A percentile compares a stretch with the other conserved stretches of the same genome.
Conservation (phyloP, 1,140 invertebrate species). For the Dreissena rostriformis region DNA sequence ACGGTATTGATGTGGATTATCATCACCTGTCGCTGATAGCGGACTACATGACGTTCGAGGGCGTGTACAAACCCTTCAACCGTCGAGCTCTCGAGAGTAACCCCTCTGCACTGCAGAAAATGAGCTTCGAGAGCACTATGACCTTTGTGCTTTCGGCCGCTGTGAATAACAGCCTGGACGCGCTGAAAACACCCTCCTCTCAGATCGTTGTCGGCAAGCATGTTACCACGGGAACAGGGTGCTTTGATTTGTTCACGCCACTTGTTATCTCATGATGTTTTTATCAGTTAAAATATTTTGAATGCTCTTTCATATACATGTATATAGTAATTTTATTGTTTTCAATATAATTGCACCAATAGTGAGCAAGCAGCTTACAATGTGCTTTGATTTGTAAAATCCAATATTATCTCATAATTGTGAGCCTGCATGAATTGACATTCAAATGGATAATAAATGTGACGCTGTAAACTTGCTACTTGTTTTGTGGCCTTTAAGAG, state of each 20-base stretch:
- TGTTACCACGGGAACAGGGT: slow-evolving; percentile 92
- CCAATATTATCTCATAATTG: too few species aligned
- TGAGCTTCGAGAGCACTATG: slow-evolving; percentile 97
- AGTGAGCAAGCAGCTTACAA: too few species aligned
- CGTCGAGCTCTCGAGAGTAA: slow-evolving; percentile 93
- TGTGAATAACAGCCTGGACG: slow-evolving; percentile 87
- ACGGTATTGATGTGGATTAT: slow-evolving; percentile 97
- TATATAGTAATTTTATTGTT: too few species aligned
- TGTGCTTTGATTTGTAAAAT: too few species aligned
- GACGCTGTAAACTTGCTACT: too few species aligned
- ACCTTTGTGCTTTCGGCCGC: slow-evolving; percentile 93
- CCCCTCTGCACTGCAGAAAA: slow-evolving; percentile 97
- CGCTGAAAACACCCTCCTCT: slow-evolving; percentile 92
- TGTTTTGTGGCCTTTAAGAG: too few species aligned
- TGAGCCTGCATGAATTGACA: too few species aligned
- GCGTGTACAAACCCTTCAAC: slow-evolving; percentile 94
- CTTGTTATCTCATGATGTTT: slow-evolving; percentile 26
- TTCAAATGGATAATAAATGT: too few species aligned
- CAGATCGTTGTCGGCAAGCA: slow-evolving; percentile 93
- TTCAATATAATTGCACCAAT: too few species aligned
- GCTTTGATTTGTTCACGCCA: slow-evolving; percentile 85
- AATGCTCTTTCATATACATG: too few species aligned
- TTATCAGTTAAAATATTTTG: too few species aligned
- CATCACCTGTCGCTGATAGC: slow-evolving; percentile 96
- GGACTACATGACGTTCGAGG: slow-evolving; percentile 99